Percentiles rank a stretch among this genome's conserved stretches.
Evolutionary conservation across 2,113 vertebrate genomes (phyloP).

Genomic region (Chitala chitala): DNA sequence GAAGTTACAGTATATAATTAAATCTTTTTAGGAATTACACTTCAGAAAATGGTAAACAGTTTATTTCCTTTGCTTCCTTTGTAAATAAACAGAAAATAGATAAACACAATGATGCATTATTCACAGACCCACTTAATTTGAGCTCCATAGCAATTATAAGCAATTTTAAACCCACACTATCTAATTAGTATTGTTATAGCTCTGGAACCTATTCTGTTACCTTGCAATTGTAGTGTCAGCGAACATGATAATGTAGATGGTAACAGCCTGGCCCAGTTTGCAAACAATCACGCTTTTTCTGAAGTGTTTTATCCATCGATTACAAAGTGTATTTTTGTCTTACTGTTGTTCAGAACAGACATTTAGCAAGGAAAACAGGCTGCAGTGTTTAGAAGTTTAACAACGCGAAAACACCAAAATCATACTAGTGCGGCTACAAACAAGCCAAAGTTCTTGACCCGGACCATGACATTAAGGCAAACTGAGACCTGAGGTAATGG

Average conservation of each 20-base stretch:
- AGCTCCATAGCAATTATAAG: conserved; percentile 8
- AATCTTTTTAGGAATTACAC: no score
- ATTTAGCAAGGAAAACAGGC: not conserved
- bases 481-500: no score
- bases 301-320: not conserved
- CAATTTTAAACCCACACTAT: not conserved
- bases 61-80: no score
- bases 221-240: not conserved
- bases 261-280: not conserved
- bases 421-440: no score
- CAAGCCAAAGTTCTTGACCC: no score
- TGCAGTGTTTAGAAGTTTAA: no score
- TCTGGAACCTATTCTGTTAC: not conserved
- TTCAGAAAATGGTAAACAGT: no score
- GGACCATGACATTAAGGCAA: no score
- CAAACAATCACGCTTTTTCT: not conserved
- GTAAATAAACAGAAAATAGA: not conserved
- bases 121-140: not conserved
- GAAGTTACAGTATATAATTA: no score
- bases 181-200: conserved; percentile 5
- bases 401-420: no score
- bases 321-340: not conserved
- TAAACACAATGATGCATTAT: no score
- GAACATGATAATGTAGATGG: not conserved
- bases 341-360: not conserved